Conservation (phyloP, 2,113 vertebrate species). For the Amphilophus citrinellus region DNA sequence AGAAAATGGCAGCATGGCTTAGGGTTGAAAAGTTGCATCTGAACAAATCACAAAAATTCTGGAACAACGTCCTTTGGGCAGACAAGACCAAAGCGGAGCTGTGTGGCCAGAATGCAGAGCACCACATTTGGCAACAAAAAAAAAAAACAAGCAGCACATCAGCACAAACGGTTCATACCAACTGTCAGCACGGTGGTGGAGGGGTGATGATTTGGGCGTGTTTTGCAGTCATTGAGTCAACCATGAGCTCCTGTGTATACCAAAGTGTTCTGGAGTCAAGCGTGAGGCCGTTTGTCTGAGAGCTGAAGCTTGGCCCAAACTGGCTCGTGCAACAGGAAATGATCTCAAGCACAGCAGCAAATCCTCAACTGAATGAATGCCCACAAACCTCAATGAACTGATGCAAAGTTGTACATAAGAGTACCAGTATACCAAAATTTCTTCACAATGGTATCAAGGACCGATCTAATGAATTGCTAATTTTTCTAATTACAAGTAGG, state of each 20-base stretch:
- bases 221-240: not conserved
- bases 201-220: not conserved
- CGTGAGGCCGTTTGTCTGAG: not conserved
- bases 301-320: not conserved
- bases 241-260: not conserved
- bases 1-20: not conserved
- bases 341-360: not conserved
- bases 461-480: not conserved
- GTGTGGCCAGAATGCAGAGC: not conserved
- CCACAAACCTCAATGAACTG: not conserved
- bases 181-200: not conserved
- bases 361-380: not conserved
- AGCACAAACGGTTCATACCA: not conserved
- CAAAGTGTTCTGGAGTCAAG: not conserved
- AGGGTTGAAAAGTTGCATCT: not conserved
- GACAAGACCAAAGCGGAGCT: not conserved
- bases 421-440: not conserved
- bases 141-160: too few species aligned
- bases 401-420: not conserved
- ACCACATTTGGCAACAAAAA: not conserved
- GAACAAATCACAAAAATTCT: not conserved
- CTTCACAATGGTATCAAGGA: too few species aligned
- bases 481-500: too few species aligned
- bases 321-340: too few species aligned
- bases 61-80: not conserved